Base-by-base conservation (phyloP, 37 sponge, comb jelly and placozoan genomes). In the Amphimedon queenslandica region DNA sequence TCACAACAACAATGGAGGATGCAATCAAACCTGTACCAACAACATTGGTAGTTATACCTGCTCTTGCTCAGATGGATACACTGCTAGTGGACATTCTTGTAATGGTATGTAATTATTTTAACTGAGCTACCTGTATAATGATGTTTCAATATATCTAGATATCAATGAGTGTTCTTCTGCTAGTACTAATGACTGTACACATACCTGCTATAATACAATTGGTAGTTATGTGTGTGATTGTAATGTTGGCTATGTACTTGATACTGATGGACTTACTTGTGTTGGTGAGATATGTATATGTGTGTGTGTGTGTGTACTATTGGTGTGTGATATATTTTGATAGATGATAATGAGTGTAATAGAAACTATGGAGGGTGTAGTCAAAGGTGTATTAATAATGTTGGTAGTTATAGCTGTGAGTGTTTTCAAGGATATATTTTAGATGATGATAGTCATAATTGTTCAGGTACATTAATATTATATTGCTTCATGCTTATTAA, bases 21-120 rank as follows among this genome's bases (percentile, higher is more conserved):
- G 82, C 64, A 29, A 67, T 42, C 76, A 82, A 2, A 42, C 29
- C 51, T 82, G 77, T 57, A 51, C 43, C 27, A 60, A 60, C 61
- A 55, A 36, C 2, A 37, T 51, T 1, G 81, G 81, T 1, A 72
- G 73, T 0, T 82, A 55, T 39, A 20, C 11, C 33, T 82, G 82
- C 57, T 31, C 35, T 39, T 82, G 82, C 74, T 1, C 10, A 1
- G 5, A 13, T 57, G 82, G 82, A 8, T 82, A 38, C 63, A 56
- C 8, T 20, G 37, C 38, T 35, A 58, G 66, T 38, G 75, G 75
- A 34, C 57, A 1, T 35, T 27, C 29, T 25, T 82, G 82, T 55
- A 2, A 0, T 71, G 72, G 80, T 79, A 4, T 53, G 74, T 69
- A 38, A 18, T 13, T 47, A 47, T 47, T 47, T 8, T 8, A 18